These are phyloP conservation scores for Pteropus rufus DNA, from an alignment of 2,797 vertebrate species.

Conservation along the genomic window DNA sequence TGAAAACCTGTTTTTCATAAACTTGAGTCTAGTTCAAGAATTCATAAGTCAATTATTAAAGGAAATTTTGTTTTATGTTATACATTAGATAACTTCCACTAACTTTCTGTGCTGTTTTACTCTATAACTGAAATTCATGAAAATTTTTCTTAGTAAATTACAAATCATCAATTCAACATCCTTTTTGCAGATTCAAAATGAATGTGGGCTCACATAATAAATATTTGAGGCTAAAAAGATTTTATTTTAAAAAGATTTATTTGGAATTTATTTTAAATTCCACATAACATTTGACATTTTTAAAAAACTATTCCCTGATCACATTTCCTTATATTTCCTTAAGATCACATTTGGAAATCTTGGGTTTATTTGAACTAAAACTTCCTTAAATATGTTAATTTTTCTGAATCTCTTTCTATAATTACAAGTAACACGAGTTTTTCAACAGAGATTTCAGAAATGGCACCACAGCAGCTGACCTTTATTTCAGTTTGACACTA, in stretches of 20 bases:
- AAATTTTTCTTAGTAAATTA: not conserved
- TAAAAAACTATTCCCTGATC: not conserved
- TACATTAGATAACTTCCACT: not conserved
- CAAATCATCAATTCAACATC: not conserved
- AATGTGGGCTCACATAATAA: not conserved
- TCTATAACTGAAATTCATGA: not conserved
- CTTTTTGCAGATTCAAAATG: conserved; percentile 11
- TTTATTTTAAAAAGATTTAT: conserved; percentile 14
- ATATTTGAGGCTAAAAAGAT: not conserved
- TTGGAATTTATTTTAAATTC: conserved; percentile 40
- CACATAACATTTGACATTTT: not conserved
- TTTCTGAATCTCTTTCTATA: conserved; percentile 3
- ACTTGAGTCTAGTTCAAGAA: not conserved
- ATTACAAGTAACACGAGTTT: conserved; percentile 50
- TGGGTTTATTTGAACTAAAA: conserved; percentile 13
- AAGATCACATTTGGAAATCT: conserved; percentile 39
- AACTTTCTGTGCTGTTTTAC: conserved; percentile 30
- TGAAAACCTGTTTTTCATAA: not conserved
- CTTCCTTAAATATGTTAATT: conserved; percentile 12
- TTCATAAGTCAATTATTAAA: not conserved
- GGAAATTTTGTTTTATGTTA: not conserved
- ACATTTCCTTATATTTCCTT: not conserved
- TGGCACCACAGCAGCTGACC: not conserved
- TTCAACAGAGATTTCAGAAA: conserved; percentile 45
- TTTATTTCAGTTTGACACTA: conserved; percentile 31